Conservation (phyloP, 2,888 invertebrate genomes). For the Falcaria lacertinaria region DNA sequence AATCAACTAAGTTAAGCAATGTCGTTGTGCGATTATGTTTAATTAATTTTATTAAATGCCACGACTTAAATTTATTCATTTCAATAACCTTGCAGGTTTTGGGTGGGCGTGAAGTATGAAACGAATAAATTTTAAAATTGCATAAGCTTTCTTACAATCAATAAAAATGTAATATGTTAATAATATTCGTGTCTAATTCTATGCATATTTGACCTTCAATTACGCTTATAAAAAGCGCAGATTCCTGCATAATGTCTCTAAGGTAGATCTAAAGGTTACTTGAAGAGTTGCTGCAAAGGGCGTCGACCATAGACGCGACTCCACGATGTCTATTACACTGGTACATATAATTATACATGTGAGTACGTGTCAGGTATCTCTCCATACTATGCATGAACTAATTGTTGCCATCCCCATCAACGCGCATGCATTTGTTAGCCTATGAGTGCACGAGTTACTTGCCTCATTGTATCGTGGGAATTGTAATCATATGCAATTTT, state of each 20-base stretch:
- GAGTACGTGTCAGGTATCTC: slow-evolving; percentile 21
- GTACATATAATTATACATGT: slow-evolving; percentile 24
- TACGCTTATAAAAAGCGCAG: slow-evolving; percentile 15
- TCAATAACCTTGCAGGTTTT: not conserved
- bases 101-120: not conserved
- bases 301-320: slow-evolving; percentile 46
- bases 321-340: slow-evolving; percentile 5
- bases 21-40: not conserved
- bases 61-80: not conserved
- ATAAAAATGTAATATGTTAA: too few relatives aligned
- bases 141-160: too few relatives aligned
- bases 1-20: not conserved
- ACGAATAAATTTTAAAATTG: too few relatives aligned
- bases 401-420: not conserved
- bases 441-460: not conserved
- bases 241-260: slow-evolving; percentile 25
- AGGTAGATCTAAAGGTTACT: slow-evolving; percentile 61
- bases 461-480: slow-evolving; percentile 16
- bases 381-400: not conserved
- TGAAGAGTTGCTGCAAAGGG: slow-evolving; percentile 54
- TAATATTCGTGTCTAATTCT: too few relatives aligned
- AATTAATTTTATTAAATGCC: not conserved
- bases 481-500: slow-evolving; percentile 23
- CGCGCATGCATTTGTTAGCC: not conserved
- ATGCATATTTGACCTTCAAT: slow-evolving; percentile 10